Evolutionary conservation across 2,113 vertebrate genomes (phyloP).

Genomic region (Onychostruthus taczanowskii): DNA sequence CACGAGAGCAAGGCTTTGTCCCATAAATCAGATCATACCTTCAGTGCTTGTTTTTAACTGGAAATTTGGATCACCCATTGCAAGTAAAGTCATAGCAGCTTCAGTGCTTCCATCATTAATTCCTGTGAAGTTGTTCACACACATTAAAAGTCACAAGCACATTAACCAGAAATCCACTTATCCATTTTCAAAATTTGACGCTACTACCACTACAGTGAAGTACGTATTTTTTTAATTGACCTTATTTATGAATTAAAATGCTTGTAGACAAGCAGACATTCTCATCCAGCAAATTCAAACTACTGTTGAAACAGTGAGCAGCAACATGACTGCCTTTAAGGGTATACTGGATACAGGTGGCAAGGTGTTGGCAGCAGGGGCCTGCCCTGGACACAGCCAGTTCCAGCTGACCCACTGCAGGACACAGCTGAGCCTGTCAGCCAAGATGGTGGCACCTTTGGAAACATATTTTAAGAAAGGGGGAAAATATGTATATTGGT

Average conservation of each 20-base stretch:
- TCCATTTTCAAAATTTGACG: neutral
- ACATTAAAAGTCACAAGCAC: neutral
- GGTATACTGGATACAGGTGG: neutral
- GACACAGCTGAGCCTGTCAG: neutral
- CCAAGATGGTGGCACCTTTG: neutral
- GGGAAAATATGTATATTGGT: neutral
- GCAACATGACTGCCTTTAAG: neutral
- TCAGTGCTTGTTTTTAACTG: slow-evolving; percentile 61
- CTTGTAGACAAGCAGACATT: neutral
- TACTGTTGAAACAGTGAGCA: neutral
- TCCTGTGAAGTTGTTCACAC: slow-evolving; percentile 59
- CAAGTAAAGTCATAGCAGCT: slow-evolving; percentile 89
- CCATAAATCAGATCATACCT: slow-evolving; percentile 58
- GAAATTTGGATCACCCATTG: slow-evolving; percentile 81
- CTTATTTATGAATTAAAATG: neutral
- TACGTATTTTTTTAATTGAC: rapidly evolving
- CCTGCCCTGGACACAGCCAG: neutral
- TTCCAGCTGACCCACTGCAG: neutral
- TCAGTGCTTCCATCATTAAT: slow-evolving; percentile 83
- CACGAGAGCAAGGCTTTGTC: neutral
- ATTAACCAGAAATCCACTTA: neutral
- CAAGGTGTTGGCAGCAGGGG: neutral
- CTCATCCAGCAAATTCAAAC: neutral
- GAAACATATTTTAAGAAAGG: neutral
- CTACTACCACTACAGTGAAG: neutral